Base-by-base conservation (phyloP, 1,140 invertebrate genomes). In the Whitmania pigra region DNA sequence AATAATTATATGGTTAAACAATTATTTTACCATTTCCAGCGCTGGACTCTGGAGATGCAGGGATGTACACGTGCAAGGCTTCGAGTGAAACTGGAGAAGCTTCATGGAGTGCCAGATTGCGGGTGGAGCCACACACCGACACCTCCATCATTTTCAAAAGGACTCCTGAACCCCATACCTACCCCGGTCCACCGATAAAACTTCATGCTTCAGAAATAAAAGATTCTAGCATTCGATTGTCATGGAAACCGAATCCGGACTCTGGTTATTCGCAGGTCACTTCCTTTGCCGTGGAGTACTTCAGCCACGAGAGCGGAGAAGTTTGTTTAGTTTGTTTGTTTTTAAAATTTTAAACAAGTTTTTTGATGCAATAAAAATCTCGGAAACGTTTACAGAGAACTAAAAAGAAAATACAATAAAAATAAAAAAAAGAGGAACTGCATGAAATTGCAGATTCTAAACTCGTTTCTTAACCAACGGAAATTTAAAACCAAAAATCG, bases 281-380 rank as follows among this genome's bases (percentile, higher is more conserved):
- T 75, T 89, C 89, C 13, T 94, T 92, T 80, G 89, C 89, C 18
- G 86, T 94, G 11, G 91, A 94, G 80, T 91, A 91, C 77, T 93
- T 89, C 80, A 93, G 90, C 69, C 77, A 76, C 53, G 77, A 80
- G 57, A 79, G 76, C 0, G 75, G 78, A 69, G 76, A 80, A 76
- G 80, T 82, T 73, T 22, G 22, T 63, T 63, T 63, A 9, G 20
- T 57, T 63, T 63, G 1, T 63, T 63, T 18, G 7, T 25, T 25
- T 7, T 0, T 17, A 25, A 18, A 18, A 18, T 63, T 25, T 63
- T 63, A 63, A 63, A 63, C 11, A 11, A 7, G 11, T 63, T 63
- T 22, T 27, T 22, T 63, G 20, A 57, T 57, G 2, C 5, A 57
- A n/a, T 57, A 49, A 49, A 49, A 49, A 49, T 49, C 11, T 11